These are phyloP conservation scores for Uromys caudimaculatus DNA, from an alignment of 2,797 vertebrate genomes.

Conservation along the genomic window DNA sequence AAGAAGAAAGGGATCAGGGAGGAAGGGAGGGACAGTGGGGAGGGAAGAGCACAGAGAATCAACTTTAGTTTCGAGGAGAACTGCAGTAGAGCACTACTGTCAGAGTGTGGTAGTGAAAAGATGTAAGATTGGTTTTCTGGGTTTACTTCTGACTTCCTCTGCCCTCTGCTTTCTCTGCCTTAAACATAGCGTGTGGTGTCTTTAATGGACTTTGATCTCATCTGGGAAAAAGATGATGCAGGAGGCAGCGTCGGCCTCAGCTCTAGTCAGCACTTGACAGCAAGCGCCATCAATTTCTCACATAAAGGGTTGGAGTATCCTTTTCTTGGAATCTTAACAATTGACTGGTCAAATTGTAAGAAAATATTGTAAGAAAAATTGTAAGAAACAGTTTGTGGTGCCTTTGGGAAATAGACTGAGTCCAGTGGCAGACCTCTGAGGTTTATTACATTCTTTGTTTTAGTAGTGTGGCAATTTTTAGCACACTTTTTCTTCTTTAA, in stretches of 20 bases:
- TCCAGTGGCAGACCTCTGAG: conserved; percentile 48
- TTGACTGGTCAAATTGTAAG: conserved; percentile 69
- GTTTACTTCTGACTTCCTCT: not conserved
- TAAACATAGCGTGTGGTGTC: not conserved
- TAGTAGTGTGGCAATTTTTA: conserved; percentile 69
- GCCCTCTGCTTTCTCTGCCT: conserved; percentile 2
- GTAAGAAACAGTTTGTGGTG: conserved; percentile 63
- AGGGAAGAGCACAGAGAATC: not conserved
- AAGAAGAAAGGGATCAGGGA: too few relatives aligned
- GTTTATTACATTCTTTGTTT: conserved; percentile 78
- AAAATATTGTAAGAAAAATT: conserved; percentile 73
- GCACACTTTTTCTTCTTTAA: conserved; percentile 42
- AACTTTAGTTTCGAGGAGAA: not conserved
- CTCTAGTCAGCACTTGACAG: conserved; percentile 62
- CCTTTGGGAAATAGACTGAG: conserved; percentile 69
- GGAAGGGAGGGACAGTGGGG: not conserved
- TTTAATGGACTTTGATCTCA: conserved; percentile 71
- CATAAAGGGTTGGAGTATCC: conserved; percentile 15
- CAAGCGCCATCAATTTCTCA: conserved; percentile 70
- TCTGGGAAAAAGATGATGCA: conserved; percentile 34
- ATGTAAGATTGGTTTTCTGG: not conserved
- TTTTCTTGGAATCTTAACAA: conserved; percentile 71
- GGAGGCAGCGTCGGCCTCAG: conserved; percentile 22
- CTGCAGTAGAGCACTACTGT: not conserved
- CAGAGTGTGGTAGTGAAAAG: not conserved